Percentiles rank a stretch among this genome's conserved stretches.
These are phyloP conservation scores for Diceros bicornis DNA, from an alignment of 2,797 vertebrate genomes.

Conservation along the genomic window DNA sequence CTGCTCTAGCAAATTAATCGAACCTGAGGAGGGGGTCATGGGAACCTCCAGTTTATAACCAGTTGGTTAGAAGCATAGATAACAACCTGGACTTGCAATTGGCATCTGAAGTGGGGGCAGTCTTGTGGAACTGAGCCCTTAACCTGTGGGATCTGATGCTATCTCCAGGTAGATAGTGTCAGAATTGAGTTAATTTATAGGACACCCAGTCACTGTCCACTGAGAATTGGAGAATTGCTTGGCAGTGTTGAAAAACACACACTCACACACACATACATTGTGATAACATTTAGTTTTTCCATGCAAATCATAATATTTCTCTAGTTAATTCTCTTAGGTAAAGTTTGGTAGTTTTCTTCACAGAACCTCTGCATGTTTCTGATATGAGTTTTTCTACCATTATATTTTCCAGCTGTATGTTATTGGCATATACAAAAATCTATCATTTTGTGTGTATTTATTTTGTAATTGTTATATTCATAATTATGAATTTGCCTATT, in stretches of 20 bases:
- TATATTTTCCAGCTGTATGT: slow-evolving; percentile 38
- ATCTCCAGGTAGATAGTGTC: not conserved
- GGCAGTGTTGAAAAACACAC: not conserved
- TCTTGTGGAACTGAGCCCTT: not conserved
- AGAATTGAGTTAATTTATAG: slow-evolving; percentile 5
- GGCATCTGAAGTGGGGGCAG: not conserved
- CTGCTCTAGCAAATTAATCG: not conserved
- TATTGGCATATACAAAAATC: slow-evolving; percentile 7
- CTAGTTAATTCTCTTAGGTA: not conserved
- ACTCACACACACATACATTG: not conserved
- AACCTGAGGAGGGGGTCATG: not conserved
- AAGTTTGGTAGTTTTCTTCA: slow-evolving; percentile 3
- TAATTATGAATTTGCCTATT: slow-evolving; percentile 5
- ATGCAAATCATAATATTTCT: not conserved
- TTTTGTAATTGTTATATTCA: not conserved
- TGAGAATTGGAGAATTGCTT: not conserved
- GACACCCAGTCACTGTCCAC: not conserved
- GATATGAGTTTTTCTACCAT: not conserved
- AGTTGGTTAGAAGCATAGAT: not conserved
- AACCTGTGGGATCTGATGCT: not conserved
- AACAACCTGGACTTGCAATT: not conserved
- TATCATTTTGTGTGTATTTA: not conserved
- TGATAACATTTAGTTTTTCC: slow-evolving; percentile 1
- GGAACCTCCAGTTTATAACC: not conserved
- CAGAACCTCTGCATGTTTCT: not conserved